Evolutionary conservation across 2,888 invertebrate genomes (phyloP).

Genomic region (Cordilura impudica): DNA sequence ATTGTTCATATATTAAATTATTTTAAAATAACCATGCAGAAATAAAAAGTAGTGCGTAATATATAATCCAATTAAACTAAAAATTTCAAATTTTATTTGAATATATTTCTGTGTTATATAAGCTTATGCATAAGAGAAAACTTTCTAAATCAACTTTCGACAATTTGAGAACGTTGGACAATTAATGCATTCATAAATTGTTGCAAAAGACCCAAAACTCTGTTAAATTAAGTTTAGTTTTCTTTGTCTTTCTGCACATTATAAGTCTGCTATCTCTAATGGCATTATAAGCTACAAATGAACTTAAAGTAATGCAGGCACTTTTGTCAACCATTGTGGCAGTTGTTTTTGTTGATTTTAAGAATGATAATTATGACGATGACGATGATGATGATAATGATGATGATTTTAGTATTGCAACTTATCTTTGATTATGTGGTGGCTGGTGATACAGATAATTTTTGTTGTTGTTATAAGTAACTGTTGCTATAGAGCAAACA

Average conservation of each 20-base stretch:
- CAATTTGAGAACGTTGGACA: constrained; percentile 19
- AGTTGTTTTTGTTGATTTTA: background rate
- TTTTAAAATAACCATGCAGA: too few species aligned
- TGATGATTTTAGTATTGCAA: background rate
- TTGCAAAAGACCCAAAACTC: background rate
- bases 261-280: background rate
- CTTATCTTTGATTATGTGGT: background rate
- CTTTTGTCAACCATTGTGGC: background rate
- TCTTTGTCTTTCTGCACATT: background rate
- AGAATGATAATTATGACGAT: background rate
- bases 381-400: background rate
- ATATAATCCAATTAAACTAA: too few species aligned
- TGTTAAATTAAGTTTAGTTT: background rate
- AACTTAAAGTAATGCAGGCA: background rate
- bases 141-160: constrained; percentile 27
- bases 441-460: background rate
- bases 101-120: too few species aligned
- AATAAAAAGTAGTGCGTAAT: too few species aligned
- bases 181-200: background rate
- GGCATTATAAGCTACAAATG: background rate
- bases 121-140: too few species aligned
- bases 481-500: background rate
- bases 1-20: too few species aligned
- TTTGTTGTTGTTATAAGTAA: background rate
- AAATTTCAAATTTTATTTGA: too few species aligned